These are phyloP conservation scores for Lacanobia wlatinum DNA, from an alignment of 2,888 invertebrate genomes.

Conservation along the genomic window DNA sequence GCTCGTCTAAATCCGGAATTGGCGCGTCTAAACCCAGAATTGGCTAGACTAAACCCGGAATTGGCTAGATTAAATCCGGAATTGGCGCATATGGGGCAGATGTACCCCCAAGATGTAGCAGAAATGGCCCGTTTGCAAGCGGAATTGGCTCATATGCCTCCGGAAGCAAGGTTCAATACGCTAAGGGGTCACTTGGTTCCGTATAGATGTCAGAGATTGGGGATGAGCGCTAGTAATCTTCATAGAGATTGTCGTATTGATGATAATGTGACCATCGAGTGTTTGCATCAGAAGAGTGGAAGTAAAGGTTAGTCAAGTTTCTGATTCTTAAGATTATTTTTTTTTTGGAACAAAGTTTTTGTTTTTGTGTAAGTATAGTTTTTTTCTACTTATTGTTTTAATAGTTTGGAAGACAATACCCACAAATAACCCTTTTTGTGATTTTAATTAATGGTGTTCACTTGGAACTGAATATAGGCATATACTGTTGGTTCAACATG, in stretches of 20 bases:
- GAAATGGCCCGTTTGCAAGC: conserved; percentile 70
- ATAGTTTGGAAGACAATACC: too few species aligned
- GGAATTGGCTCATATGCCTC: conserved; percentile 56
- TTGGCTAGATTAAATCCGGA: conserved; percentile 73
- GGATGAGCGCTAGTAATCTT: conserved; percentile 83
- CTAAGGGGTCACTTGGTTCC: conserved; percentile 86
- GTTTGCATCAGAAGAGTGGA: conserved; percentile 83
- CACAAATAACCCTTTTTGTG: too few species aligned
- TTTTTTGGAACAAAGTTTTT: too few species aligned
- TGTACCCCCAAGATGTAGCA: conserved; percentile 71
- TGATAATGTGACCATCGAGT: conserved; percentile 79
- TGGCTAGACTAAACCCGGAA: conserved; percentile 68
- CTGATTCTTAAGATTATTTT: too few species aligned
- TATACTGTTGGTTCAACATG: too few species aligned
- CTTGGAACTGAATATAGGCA: too few species aligned
- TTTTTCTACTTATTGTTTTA: too few species aligned
- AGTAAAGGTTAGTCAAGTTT: conserved; percentile 80
- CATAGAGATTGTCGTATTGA: conserved; percentile 82
- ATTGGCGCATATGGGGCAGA: conserved; percentile 71
- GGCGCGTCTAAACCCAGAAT: conserved; percentile 64
- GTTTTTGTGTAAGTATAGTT: too few species aligned
- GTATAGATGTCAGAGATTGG: conserved; percentile 82
- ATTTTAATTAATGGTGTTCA: too few species aligned
- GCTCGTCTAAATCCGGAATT: conserved; percentile 72
- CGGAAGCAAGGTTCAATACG: conserved; percentile 80